Evolutionary conservation across 2,113 vertebrate genomes (phyloP), one percentile per base, ranked within the genome.

Genomic region (Phocoena phocoena): DNA sequence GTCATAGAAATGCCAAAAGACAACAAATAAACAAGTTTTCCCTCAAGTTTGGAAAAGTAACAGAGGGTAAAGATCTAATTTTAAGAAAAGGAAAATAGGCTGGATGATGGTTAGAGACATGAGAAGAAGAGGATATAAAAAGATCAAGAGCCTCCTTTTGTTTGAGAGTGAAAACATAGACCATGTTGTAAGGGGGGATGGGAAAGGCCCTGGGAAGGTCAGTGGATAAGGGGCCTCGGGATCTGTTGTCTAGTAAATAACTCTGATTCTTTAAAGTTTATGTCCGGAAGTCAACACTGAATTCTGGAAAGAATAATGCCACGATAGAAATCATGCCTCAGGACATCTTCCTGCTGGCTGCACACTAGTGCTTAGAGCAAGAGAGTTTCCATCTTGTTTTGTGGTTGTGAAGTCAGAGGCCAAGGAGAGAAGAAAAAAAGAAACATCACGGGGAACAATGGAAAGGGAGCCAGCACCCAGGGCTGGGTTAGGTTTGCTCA

Each of bases 1-100:
- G 33, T 74, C 87, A 90, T 33, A 8, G 6, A 62, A 88, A 84
- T 68, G 65, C 80, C 84, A 79, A 81, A 79, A 90, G n/a, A 31
- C 11, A 94, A 63, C 68, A 95, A 93, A 77, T 58, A 95, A 96
- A n/a, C 60, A 85, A 81, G 36, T 36, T 36, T 36, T 36, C 36
- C 36, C 5, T n/a, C 15, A 65, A 68, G 10, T n/a, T 60, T 31
- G 60, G 62, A 53, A 77, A 65, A 44, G 83, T 50, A 31, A 44
- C 18, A 50, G 25, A 86, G 2, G 44, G 7, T n/a, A 55, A 88
- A 80, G 58, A 68, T 60, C 13, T 82, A 53, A 58, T 33, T 63
- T 77, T 38, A 70, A 79, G 11, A 41, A 92, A 82, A 63, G 8
- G 11, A 74, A 91, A 90, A 85, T 9, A 87, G 21, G 68, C 71